Evolutionary conservation across 2,113 vertebrate species (phyloP), one percentile per base, ranked within the genome.

Genomic region (Narcine bancroftii): DNA sequence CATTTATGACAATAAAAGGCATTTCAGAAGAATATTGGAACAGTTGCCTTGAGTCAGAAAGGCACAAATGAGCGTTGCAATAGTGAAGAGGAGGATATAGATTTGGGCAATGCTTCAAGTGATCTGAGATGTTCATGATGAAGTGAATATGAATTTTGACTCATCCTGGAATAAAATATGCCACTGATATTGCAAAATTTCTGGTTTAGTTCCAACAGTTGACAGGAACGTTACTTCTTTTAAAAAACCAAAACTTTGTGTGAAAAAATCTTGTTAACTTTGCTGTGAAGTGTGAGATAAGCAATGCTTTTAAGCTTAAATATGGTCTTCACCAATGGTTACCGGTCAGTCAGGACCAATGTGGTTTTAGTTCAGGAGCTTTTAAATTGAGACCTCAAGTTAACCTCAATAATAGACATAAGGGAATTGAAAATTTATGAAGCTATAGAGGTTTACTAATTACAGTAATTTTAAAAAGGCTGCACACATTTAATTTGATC

Each of bases 401-500:
- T 91, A 91, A 91, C 89, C 89, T 91, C 89, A 91, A 91, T 91
- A 91, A 91, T 91, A 69, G 89, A 65, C 89, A 69, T 47, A 91
- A 91, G 89, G 89, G 89, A 91, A 91, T 91, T 91, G 89, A 91
- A 91, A 69, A 91, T 69, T 91, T 91, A 91, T 91, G 89, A 69
- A 69, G 65, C 65, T 26, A 17, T 53, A 91, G 63, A 91, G 89
- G 63, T 26, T 91, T 91, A 91, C 89, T 91, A 91, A 91, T 91
- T 91, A 91, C 89, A 91, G 65, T 69, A 42, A 69, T 91, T 91
- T 66, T 33, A 69, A 91, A 91, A 69, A 91, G 89, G 89, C 65
- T 91, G 81, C 81, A 91, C 63, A 91, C 89, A 69, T 91, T 91
- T 91, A 69, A 91, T 71, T 91, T 91, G 89, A 91, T 91, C 89